Evolutionary conservation across 2,888 invertebrate species (phyloP).

Genomic region (Ormyrus nitidulus): DNA sequence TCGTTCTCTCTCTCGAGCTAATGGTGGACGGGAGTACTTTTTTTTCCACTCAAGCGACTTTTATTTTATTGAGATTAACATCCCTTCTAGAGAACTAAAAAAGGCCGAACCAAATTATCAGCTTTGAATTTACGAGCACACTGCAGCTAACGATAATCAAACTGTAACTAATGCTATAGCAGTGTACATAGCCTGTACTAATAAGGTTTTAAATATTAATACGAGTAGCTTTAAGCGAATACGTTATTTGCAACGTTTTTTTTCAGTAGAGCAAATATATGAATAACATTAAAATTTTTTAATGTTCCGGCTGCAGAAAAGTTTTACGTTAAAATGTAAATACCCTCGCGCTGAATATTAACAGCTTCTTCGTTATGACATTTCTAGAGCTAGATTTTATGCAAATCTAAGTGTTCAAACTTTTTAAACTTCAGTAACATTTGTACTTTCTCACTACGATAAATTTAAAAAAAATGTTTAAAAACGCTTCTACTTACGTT

Average conservation of each 20-base stretch:
- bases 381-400: no score
- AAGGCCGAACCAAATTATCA: slow-evolving; percentile 14
- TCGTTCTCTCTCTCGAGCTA: background rate
- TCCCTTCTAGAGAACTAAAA: background rate
- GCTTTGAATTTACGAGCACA: slow-evolving; percentile 41
- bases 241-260: background rate
- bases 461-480: no score
- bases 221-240: slow-evolving; percentile 9
- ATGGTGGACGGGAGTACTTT: background rate
- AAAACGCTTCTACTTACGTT: no score
- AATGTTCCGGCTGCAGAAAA: no score
- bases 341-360: no score
- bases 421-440: no score
- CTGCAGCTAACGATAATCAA: slow-evolving; percentile 33
- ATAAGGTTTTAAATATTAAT: slow-evolving; percentile 6
- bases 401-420: no score
- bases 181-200: slow-evolving; percentile 35
- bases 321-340: no score
- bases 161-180: slow-evolving; percentile 6
- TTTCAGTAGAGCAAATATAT: no score
- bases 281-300: no score
- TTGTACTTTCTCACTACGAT: no score
- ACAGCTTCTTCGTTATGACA: no score
- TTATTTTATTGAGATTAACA: background rate
- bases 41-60: background rate